Base-by-base conservation (phyloP, 1,140 invertebrate species). In the Bicyclus anynana region DNA sequence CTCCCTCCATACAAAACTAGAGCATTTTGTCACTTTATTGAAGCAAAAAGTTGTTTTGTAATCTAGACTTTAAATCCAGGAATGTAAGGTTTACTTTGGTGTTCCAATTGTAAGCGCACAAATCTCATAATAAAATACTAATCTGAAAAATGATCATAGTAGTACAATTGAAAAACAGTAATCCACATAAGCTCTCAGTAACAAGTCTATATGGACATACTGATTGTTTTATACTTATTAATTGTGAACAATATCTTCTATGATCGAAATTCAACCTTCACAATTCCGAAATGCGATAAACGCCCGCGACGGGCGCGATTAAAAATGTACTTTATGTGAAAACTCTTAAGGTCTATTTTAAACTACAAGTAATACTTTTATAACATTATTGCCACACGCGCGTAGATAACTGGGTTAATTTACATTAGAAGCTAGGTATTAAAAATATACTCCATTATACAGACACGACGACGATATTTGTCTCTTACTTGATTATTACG, bases 381-480 rank as follows among this genome's bases (percentile, higher is more conserved):
- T 7, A 47, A 27, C 58, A 69, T 80, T 84, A 80, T 79, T 82
- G 79, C 81, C 81, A 74, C 61, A 47, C 29, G 12, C 29, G 29
- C 42, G 55, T 58, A 29, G 62, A 72, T 72, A 70, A 74, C 61
- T 65, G 62, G n/a, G 26, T 40, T 61, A 53, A 16, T 18, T 33
- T 33, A 33, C 20, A 68, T 60, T 74, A 73, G 63, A 80, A 80
- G 74, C 80, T 72, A 79, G 64, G 70, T 83, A 82, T 79, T 79
- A 82, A 85, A 84, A 84, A 85, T 84, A 85, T 65, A 69, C 61
- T 62, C 68, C 65, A 71, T 64, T 70, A 69, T 53, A 59, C 33
- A 53, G 7, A 52, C 44, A 20, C 29, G 51, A 58, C 54, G 14
- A 29, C 49, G 38, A 57, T 60, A 53, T 47, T 56, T 38, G 17